These are phyloP conservation scores for Magallana gigas DNA, from an alignment of 1,140 invertebrate genomes.

Conservation along the genomic window DNA sequence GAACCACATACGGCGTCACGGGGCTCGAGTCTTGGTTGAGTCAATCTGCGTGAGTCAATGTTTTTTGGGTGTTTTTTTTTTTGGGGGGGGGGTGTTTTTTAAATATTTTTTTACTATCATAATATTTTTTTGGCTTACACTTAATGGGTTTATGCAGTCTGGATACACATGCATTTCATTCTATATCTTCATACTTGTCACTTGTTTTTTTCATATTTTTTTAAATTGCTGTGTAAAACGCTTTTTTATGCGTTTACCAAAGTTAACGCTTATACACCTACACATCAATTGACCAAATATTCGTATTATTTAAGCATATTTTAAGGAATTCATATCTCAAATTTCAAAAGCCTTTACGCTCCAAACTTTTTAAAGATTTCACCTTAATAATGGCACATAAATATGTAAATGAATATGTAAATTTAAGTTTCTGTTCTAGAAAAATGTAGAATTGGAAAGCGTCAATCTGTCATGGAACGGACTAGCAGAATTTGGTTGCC, in stretches of 20 bases:
- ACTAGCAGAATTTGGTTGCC: slow-evolving; percentile 69
- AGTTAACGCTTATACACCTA: no score
- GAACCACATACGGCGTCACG: slow-evolving; percentile 68
- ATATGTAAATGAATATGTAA: no score
- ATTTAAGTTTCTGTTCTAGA: slow-evolving; percentile 49
- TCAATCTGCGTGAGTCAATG: slow-evolving; percentile 62
- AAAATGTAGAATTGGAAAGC: slow-evolving; percentile 61
- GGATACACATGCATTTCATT: background rate
- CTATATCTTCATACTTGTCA: background rate
- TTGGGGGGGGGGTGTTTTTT: no score
- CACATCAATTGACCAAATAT: no score
- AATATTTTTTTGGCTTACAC: background rate
- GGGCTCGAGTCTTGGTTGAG: slow-evolving; percentile 57
- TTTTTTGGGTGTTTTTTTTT: background rate
- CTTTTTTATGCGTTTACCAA: no score
- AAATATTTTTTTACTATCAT: no score
- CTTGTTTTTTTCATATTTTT: background rate
- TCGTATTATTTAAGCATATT: background rate
- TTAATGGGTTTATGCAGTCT: background rate
- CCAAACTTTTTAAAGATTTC: no score
- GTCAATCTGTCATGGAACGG: slow-evolving; percentile 75
- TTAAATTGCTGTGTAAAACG: no score
- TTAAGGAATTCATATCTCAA: background rate
- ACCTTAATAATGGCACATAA: no score
- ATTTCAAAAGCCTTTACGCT: background rate